Evolutionary conservation across 2,888 invertebrate species (phyloP).

Genomic region (Diadegma fenestrale): DNA sequence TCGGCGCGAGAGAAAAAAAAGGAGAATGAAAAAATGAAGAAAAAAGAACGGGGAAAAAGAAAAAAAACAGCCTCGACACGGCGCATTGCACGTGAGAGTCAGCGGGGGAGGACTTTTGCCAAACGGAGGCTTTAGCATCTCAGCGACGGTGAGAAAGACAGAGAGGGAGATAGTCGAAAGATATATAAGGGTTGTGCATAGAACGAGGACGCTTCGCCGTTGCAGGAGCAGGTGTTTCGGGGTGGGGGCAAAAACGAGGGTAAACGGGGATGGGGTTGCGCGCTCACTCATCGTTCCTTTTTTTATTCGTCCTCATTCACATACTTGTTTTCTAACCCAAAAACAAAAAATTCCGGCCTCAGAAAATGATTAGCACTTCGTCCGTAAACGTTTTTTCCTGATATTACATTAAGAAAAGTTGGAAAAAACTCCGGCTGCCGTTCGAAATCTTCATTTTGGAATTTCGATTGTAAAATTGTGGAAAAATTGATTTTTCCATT

Average conservation of each 20-base stretch:
- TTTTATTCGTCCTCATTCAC: conserved; percentile 26
- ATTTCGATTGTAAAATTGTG: no score
- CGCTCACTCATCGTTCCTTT: conserved; percentile 61
- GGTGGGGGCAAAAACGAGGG: conserved; percentile 61
- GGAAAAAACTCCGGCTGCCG: no score
- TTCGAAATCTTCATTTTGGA: no score
- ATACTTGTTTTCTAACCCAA: conserved; percentile 72
- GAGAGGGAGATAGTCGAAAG: conserved; percentile 17
- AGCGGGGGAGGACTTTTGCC: conserved; percentile 47
- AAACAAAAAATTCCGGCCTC: conserved; percentile 81
- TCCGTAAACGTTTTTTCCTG: no score
- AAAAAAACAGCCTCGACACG: conserved; percentile 65
- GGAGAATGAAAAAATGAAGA: conserved; percentile 39
- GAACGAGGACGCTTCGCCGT: conserved; percentile 56
- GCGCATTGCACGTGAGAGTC: conserved; percentile 43
- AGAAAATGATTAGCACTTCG: conserved; percentile 79
- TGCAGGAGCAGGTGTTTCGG: conserved; percentile 57
- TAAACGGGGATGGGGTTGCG: conserved; percentile 67
- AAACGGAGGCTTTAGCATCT: conserved; percentile 58
- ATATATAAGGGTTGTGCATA: conserved; percentile 54
- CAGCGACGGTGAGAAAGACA: conserved; percentile 44
- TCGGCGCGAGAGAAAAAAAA: conserved; percentile 48
- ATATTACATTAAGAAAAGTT: no score
- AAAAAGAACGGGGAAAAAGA: neutral
- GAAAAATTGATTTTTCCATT: no score